Percentiles rank a stretch among this genome's conserved stretches.
phyloP scores from a whole-genome alignment of 2,888 invertebrate genomes.

The Drosophila fungiperda region DNA sequence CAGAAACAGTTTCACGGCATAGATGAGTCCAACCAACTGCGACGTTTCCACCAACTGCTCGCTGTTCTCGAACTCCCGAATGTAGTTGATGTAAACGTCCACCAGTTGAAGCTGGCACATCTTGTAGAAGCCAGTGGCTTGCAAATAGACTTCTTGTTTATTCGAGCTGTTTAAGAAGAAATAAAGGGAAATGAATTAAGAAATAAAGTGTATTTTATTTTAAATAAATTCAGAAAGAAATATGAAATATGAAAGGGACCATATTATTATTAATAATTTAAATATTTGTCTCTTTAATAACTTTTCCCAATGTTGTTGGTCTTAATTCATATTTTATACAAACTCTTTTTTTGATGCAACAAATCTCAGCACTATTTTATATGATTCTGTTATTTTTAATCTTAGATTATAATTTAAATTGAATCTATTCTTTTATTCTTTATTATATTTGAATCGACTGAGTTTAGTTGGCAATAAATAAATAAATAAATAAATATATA shows the following conservation, averaged over 20 bases:
- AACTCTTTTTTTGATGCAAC: background rate
- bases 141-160: constrained; percentile 83
- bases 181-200: background rate
- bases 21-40: constrained; percentile 80
- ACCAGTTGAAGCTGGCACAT: constrained; percentile 83
- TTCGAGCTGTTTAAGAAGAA: constrained; percentile 67
- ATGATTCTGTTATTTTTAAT: background rate
- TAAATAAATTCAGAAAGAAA: background rate
- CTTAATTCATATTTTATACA: background rate
- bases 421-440: background rate
- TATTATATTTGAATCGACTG: background rate
- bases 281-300: background rate
- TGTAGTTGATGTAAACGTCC: constrained; percentile 81
- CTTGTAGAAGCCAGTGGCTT: constrained; percentile 84
- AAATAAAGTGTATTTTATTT: background rate
- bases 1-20: constrained; percentile 82
- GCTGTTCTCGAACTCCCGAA: constrained; percentile 64
- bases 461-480: background rate
- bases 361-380: background rate
- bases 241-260: background rate
- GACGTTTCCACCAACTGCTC: constrained; percentile 49
- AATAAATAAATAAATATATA: background rate
- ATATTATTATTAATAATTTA: background rate
- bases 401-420: background rate
- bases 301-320: background rate